Evolutionary conservation across 2,797 vertebrate genomes (phyloP).

Genomic region (Acanthopagrus latus): DNA sequence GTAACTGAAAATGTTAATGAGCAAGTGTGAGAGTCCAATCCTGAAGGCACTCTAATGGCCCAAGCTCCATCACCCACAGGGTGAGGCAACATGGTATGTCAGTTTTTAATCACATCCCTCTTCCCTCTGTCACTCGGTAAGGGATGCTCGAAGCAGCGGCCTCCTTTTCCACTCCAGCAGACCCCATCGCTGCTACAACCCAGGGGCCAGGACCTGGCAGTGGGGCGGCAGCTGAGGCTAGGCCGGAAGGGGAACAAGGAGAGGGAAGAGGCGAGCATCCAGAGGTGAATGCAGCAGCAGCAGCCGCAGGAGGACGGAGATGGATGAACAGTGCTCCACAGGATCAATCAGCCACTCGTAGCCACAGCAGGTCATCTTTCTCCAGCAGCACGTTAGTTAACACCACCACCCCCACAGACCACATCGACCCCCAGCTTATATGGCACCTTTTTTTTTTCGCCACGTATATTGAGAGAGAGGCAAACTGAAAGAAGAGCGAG

Average conservation of each 20-base stretch:
- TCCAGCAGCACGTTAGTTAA: constrained; percentile 49
- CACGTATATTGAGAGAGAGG: constrained; percentile 31
- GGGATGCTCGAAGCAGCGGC: constrained; percentile 49
- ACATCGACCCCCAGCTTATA: constrained; percentile 28
- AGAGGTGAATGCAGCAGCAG: constrained; percentile 59
- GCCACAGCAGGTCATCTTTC: constrained; percentile 81
- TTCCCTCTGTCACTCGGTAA: constrained; percentile 31
- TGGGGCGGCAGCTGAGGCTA: constrained; percentile 64
- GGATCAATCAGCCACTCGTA: constrained; percentile 78
- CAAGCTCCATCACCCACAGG: constrained; percentile 42
- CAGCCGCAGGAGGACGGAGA: constrained; percentile 65
- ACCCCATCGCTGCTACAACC: constrained; percentile 56
- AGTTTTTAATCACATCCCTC: constrained; percentile 69
- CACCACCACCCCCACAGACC: constrained; percentile 43
- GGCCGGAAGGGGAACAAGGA: constrained; percentile 8
- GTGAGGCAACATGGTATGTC: constrained; percentile 51
- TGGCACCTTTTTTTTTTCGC: constrained; percentile 40
- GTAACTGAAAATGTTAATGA: not conserved
- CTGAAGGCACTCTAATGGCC: constrained; percentile 48
- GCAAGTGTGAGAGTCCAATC: constrained; percentile 34
- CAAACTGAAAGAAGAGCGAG: constrained; percentile 15
- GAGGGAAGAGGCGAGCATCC: constrained; percentile 33
- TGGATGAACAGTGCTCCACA: constrained; percentile 70
- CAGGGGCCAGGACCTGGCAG: constrained; percentile 53
- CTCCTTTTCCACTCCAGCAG: constrained; percentile 71